Percentiles rank a stretch among this genome's conserved stretches.
phyloP scores from a whole-genome alignment of 2,113 vertebrate genomes.

The Sarotherodon lohbergeri region DNA sequence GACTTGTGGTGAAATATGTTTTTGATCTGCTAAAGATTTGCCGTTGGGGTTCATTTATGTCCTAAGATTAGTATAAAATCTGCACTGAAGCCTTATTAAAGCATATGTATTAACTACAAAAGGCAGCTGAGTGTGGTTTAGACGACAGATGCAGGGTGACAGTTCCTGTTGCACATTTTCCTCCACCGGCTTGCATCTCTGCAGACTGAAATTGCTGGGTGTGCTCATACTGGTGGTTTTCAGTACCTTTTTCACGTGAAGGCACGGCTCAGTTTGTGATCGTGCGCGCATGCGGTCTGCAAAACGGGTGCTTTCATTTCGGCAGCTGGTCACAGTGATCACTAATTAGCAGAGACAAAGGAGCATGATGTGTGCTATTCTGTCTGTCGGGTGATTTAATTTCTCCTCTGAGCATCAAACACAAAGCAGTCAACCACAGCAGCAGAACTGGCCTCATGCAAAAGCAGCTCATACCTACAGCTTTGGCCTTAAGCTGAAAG shows the following conservation, averaged over 20 bases:
- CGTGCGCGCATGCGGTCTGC: neutral
- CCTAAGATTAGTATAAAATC: neutral
- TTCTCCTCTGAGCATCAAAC: neutral
- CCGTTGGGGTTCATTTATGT: neutral
- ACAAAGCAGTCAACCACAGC: neutral
- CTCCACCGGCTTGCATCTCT: neutral
- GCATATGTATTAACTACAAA: neutral
- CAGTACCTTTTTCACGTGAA: neutral
- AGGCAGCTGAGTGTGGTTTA: neutral
- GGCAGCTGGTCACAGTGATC: neutral
- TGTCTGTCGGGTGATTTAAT: neutral
- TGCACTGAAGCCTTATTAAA: neutral
- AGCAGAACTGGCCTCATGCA: neutral
- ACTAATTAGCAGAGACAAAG: constrained; percentile 1
- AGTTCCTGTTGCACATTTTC: neutral
- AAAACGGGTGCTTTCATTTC: neutral
- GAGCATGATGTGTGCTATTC: neutral
- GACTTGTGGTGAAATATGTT: neutral
- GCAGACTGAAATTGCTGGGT: neutral
- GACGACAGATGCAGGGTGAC: neutral
- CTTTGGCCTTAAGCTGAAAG: neutral
- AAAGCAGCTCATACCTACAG: neutral
- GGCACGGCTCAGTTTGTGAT: neutral
- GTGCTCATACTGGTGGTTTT: neutral
- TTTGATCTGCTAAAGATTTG: neutral